Evolutionary conservation across 2,888 invertebrate genomes (phyloP), one percentile per base, ranked within the genome.

Genomic region (Pycnomerus fuliginosus): DNA sequence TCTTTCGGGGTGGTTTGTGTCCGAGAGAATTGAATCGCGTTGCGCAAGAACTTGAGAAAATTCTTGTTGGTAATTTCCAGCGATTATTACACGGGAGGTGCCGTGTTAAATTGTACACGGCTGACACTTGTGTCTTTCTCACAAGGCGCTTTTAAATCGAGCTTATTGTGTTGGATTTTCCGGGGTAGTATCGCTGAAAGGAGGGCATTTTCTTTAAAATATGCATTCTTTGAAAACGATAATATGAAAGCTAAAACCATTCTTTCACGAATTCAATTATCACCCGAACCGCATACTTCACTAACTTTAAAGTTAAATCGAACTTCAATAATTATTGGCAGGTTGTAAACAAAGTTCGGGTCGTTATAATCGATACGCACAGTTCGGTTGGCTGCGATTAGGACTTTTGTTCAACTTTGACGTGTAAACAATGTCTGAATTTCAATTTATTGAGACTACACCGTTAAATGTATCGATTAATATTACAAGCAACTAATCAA

Each of bases 171-270:
- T 39, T 39, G 17, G 31, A 31, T 25, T 39, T 32, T 38, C 34
- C 27, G 33, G 28, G 34, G 48, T 48, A 46, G 40, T 43, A 46
- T 32, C 39, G 35, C 25, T 32, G 25, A 45, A 33, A 40, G 42
- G 43, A 48, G 45, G 41, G 28, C 44, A 31, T 45, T 49, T 30
- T 35, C 24, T 33, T 45, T 49, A 45, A 49, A 49, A 45, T 49
- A 49, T 42, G 38, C 20, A 5, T 20, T 20, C 20, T 20, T 5
- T 8, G 20, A 20, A 20, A 20, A 8, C 20, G 8, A 20, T 20
- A 20, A 20, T 37, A 27, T 23, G 13, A 16, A 44, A 44, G 24
- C 37, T 44, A n/a, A n/a, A n/a, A n/a, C n/a, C n/a, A n/a, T n/a
- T n/a, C n/a, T n/a, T n/a, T n/a, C n/a, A n/a, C n/a, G n/a, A n/a